phyloP scores from a whole-genome alignment of 2,888 invertebrate species.

The Hofmannophila pseudospretella region DNA sequence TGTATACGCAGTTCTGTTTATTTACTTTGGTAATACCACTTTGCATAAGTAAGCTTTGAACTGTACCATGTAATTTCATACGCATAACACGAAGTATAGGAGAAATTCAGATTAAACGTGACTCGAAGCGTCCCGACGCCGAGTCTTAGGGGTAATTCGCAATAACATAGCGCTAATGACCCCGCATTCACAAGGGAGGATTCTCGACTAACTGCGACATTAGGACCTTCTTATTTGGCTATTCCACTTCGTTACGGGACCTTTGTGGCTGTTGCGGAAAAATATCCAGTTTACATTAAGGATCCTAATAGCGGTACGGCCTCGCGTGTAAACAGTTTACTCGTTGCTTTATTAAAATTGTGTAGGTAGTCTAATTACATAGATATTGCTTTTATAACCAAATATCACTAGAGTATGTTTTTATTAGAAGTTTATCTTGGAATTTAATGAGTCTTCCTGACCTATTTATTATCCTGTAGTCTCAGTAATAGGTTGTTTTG shows the following conservation, averaged over 20 bases:
- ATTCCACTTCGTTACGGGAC: slow-evolving; percentile 68
- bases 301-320: slow-evolving; percentile 5
- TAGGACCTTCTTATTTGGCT: slow-evolving; percentile 73
- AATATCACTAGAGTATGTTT: too few relatives aligned
- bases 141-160: slow-evolving; percentile 60
- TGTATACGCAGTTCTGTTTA: slow-evolving; percentile 24
- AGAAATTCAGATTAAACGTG: slow-evolving; percentile 45
- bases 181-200: slow-evolving; percentile 67
- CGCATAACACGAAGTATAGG: slow-evolving; percentile 24
- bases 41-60: slow-evolving; percentile 34
- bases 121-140: slow-evolving; percentile 38
- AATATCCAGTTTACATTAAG: slow-evolving; percentile 41
- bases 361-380: slow-evolving; percentile 9
- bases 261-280: slow-evolving; percentile 54
- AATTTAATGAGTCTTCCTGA: too few relatives aligned
- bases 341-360: not conserved
- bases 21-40: slow-evolving; percentile 37
- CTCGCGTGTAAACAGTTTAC: slow-evolving; percentile 2
- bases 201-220: slow-evolving; percentile 70
- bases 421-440: too few relatives aligned
- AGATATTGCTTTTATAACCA: too few relatives aligned
- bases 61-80: slow-evolving; percentile 37
- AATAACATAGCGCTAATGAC: slow-evolving; percentile 73
- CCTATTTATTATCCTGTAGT: too few relatives aligned
- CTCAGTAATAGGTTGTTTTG: too few relatives aligned